Evolutionary conservation across 1,140 invertebrate species (phyloP), one percentile per base, ranked within the genome.

Genomic region (Drosophila littoralis): DNA sequence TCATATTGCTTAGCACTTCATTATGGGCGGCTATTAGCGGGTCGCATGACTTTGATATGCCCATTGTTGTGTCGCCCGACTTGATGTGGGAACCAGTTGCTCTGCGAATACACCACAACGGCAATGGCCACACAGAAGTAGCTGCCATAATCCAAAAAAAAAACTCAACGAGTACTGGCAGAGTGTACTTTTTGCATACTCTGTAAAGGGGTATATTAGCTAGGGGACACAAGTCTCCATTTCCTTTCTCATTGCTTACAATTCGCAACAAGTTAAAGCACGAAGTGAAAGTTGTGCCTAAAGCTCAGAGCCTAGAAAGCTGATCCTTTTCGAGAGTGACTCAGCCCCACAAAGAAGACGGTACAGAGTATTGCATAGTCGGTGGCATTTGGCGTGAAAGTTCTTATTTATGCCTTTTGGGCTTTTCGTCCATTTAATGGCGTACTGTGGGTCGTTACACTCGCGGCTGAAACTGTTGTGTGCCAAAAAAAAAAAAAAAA

Each of bases 1-100:
- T 82, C 60, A 77, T 81, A 79, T 73, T 70, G 70, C 76, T 65
- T 75, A 88, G 78, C 84, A 83, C 76, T 86, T 89, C 69, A 86
- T 86, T 86, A 80, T 48, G 76, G 60, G 40, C 67, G 61, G 52
- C 71, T 79, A 86, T 86, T 86, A 86, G 79, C 78, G 58, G 78
- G 52, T 55, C 40, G 55, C 55, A 33, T 75, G 78, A 81, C 82
- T 85, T 54, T 79, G 83, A 86, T 88, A 88, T 68, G 83, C 50
- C 69, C 73, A 79, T 85, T 85, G 81, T 81, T 71, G 63, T 75
- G 81, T 71, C 74, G 17, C 32, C 32, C 38, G 51, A 35, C 42
- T 58, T 84, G 68, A 63, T 70, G 79, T 79, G 83, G 72, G 66
- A 74, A 75, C 22, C 22, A 28, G 22, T 55, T 17, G 13, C 33